These are phyloP conservation scores for Harmothoe impar DNA, from an alignment of 2,888 invertebrate genomes.

Conservation along the genomic window DNA sequence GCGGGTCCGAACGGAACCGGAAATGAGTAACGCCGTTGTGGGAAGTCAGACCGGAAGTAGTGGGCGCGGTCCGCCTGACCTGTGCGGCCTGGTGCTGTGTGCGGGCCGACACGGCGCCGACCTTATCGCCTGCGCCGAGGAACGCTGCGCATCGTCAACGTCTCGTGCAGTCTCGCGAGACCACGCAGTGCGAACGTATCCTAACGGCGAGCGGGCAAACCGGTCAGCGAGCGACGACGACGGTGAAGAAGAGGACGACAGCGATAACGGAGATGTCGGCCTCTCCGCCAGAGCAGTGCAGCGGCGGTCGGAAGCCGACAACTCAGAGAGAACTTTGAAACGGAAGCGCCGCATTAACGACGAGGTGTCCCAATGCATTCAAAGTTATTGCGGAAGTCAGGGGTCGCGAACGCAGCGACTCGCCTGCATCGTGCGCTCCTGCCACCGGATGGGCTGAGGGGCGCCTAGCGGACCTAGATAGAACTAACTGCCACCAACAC, in stretches of 20 bases:
- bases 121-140: constrained; percentile 8
- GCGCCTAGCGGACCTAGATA: background rate
- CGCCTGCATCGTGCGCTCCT: constrained; percentile 65
- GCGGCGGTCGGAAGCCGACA: background rate
- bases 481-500: background rate
- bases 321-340: constrained; percentile 51
- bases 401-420: constrained; percentile 29
- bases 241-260: background rate
- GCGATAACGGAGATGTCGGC: background rate
- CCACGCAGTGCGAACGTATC: background rate
- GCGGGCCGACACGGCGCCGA: constrained; percentile 11
- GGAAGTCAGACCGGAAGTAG: background rate
- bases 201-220: background rate
- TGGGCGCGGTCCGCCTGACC: background rate
- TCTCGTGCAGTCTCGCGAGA: background rate
- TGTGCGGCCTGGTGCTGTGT: constrained; percentile 41
- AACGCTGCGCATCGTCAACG: background rate
- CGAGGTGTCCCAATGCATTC: constrained; percentile 69
- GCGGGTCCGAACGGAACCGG: background rate
- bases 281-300: background rate
- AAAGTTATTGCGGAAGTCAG: constrained; percentile 68
- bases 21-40: background rate
- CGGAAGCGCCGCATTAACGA: constrained; percentile 68
- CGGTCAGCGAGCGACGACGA: background rate
- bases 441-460: constrained; percentile 55